Conservation (phyloP, 2,113 vertebrate species). For the Cyanoderma ruficeps region DNA sequence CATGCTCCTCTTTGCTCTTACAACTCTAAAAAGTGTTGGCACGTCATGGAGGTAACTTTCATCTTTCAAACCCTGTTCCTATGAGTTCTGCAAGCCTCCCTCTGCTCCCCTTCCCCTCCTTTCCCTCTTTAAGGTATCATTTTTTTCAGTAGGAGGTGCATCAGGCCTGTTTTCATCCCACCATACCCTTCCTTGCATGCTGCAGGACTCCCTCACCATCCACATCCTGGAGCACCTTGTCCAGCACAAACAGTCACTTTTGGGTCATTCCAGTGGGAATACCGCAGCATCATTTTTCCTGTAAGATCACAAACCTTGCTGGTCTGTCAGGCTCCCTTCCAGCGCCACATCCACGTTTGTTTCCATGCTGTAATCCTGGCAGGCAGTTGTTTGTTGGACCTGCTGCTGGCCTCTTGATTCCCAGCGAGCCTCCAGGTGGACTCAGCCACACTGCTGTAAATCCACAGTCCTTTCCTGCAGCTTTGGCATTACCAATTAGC, state of each 20-base stretch:
- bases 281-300: neutral
- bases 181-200: neutral
- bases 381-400: neutral
- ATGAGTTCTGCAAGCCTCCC: neutral
- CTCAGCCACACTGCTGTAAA: neutral
- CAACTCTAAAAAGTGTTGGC: neutral
- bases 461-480: neutral
- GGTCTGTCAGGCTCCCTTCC: neutral
- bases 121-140: neutral
- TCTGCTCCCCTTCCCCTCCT: neutral
- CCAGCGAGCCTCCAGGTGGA: neutral
- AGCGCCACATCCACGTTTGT: rapidly evolving
- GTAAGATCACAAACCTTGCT: neutral
- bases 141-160: neutral
- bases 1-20: neutral
- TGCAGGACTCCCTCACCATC: neutral
- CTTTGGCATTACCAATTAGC: neutral
- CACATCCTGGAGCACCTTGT: neutral
- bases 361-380: neutral
- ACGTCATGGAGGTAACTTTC: neutral
- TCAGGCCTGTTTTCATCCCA: neutral
- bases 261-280: neutral
- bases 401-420: neutral
- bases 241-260: neutral
- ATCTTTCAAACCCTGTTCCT: neutral